phyloP scores from a whole-genome alignment of 2,797 vertebrate genomes.

The Borostomias antarcticus region DNA sequence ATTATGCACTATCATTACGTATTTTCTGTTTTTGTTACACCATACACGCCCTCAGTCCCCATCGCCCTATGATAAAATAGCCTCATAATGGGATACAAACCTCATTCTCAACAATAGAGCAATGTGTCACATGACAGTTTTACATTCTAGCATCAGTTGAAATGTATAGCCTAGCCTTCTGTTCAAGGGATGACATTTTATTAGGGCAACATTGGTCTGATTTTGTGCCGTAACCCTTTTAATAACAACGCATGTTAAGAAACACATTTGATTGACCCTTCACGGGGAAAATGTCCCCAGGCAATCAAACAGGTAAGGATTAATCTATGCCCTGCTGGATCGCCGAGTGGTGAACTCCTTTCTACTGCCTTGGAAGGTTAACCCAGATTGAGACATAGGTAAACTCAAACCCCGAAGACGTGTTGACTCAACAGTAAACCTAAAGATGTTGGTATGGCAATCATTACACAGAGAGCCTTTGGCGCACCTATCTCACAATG shows the following conservation, averaged over 20 bases:
- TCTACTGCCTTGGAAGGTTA: background rate
- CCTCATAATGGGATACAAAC: background rate
- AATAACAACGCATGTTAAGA: no score
- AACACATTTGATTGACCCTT: background rate
- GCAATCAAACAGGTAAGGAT: background rate
- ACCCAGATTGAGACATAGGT: background rate
- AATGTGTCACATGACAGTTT: background rate
- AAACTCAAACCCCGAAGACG: background rate
- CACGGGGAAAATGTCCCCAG: no score
- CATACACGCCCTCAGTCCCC: no score
- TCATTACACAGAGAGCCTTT: background rate
- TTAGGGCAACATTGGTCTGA: background rate
- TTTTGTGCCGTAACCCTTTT: background rate
- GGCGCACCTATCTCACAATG: background rate
- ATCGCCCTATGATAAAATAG: no score
- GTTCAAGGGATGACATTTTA: background rate
- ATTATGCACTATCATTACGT: no score
- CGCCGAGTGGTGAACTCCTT: background rate
- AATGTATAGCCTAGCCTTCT: background rate
- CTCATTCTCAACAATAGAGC: background rate
- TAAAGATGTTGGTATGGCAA: background rate
- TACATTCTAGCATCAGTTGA: background rate
- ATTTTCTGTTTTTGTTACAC: no score
- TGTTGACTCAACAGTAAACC: background rate
- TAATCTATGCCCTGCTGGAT: background rate